Conservation (phyloP, 2,888 invertebrate species). For the Drosophila nr. perissopoda region DNA sequence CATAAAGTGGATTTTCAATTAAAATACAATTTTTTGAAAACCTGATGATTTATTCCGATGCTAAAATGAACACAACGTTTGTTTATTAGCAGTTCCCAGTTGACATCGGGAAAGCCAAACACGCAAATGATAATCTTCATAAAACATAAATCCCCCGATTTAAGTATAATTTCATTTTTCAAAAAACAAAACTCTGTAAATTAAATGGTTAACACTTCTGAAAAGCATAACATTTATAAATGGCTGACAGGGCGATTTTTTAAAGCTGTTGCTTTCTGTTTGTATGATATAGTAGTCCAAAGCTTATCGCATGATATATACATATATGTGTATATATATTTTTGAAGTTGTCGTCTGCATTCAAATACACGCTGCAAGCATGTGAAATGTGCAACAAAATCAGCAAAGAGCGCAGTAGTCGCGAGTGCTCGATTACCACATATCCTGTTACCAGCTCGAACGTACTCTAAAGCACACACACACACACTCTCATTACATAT, state of each 20-base stretch:
- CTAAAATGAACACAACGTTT: neutral
- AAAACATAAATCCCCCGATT: neutral
- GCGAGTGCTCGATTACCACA: neutral
- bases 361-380: neutral
- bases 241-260: neutral
- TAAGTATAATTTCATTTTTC: neutral
- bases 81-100: neutral
- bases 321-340: neutral
- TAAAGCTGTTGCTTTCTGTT: neutral
- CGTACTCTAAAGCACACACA: neutral
- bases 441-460: neutral
- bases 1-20: neutral
- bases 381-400: neutral
- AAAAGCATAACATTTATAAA: neutral
- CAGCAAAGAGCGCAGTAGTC: neutral
- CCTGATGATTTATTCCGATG: neutral
- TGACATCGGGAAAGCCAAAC: neutral
- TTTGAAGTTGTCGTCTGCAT: neutral
- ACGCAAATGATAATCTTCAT: neutral
- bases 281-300: neutral
- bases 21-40: neutral
- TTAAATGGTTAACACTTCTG: neutral
- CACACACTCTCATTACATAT: neutral
- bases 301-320: neutral
- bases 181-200: neutral